Evolutionary conservation across 1,140 invertebrate genomes (phyloP), one percentile per base, ranked within the genome.

Genomic region (Bombus pascuorum): DNA sequence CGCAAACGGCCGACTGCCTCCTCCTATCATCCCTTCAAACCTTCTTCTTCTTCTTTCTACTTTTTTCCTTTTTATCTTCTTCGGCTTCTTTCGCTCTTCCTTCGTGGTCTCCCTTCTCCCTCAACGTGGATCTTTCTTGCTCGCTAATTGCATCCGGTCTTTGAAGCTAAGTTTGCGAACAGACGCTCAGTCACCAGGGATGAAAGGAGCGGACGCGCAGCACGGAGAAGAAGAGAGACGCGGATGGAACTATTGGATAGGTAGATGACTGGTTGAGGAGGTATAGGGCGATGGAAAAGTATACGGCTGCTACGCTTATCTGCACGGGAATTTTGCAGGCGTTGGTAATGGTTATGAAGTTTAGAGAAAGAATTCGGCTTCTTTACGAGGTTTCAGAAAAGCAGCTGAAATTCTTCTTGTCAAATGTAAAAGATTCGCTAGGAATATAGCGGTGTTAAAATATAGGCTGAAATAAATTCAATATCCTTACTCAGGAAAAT

Each of bases 101-200:
- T 18, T 37, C 62, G 12, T 18, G 2, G 32, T 37, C 28, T 18
- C 12, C n/a, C 2, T 15, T 5, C 44, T 47, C 0, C 9, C 70
- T 37, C 22, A 8, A 72, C 44, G 68, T 80, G 47, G 76, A 80
- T 76, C 65, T 79, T 90, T 75, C 82, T 87, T 74, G 75, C 70
- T 65, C 86, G 88, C 42, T 90, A 90, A 90, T 90, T 90, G 86
- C 89, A 89, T 87, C 78, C 74, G 75, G 76, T 85, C 79, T 90
- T 90, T 87, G 81, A 89, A 90, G 86, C 66, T 78, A 90, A 87
- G 78, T 90, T 90, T 79, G 74, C 74, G 81, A 89, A 89, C 74
- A 70, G 80, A 44, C 79, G 87, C 87, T 85, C 47, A 76, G 83
- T 87, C 82, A 77, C 25, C 57, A 65, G 66, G 75, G 82, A 81